phyloP scores from a whole-genome alignment of 2,888 invertebrate species.

The Scaptomyza parva region DNA sequence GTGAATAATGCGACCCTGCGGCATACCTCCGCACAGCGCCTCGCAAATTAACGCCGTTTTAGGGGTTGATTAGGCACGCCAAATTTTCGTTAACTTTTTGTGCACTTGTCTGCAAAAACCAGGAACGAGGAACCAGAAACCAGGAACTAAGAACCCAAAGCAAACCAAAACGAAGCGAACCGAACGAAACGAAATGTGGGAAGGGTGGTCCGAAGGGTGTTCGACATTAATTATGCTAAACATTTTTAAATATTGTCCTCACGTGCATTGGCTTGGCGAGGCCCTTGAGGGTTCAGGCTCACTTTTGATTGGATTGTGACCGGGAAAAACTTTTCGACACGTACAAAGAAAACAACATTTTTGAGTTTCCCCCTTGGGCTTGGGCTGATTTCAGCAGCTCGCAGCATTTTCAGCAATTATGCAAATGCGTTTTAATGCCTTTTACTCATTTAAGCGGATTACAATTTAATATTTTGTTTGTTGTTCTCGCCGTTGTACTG shows the following conservation, averaged over 20 bases:
- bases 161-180: slow-evolving; percentile 1
- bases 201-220: slow-evolving; percentile 22
- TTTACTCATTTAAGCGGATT: slow-evolving; percentile 83
- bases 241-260: slow-evolving; percentile 84
- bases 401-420: slow-evolving; percentile 76
- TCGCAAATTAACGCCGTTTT: slow-evolving; percentile 80
- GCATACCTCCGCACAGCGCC: slow-evolving; percentile 51
- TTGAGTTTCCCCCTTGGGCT: slow-evolving; percentile 22
- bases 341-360: not conserved
- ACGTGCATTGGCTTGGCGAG: slow-evolving; percentile 68
- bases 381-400: slow-evolving; percentile 39
- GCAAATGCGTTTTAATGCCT: slow-evolving; percentile 82
- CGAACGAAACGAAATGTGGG: slow-evolving; percentile 18
- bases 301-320: slow-evolving; percentile 72
- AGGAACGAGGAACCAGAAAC: slow-evolving; percentile 5
- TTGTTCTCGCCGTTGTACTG: slow-evolving; percentile 51
- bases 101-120: slow-evolving; percentile 58
- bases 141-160: slow-evolving; percentile 9
- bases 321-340: slow-evolving; percentile 38
- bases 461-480: slow-evolving; percentile 82
- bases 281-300: slow-evolving; percentile 65
- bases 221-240: slow-evolving; percentile 83
- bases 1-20: slow-evolving; percentile 78
- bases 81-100: slow-evolving; percentile 65
- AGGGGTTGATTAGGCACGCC: slow-evolving; percentile 83